These are phyloP conservation scores for Danio choprae DNA, from an alignment of 2,797 vertebrate genomes.

Conservation along the genomic window DNA sequence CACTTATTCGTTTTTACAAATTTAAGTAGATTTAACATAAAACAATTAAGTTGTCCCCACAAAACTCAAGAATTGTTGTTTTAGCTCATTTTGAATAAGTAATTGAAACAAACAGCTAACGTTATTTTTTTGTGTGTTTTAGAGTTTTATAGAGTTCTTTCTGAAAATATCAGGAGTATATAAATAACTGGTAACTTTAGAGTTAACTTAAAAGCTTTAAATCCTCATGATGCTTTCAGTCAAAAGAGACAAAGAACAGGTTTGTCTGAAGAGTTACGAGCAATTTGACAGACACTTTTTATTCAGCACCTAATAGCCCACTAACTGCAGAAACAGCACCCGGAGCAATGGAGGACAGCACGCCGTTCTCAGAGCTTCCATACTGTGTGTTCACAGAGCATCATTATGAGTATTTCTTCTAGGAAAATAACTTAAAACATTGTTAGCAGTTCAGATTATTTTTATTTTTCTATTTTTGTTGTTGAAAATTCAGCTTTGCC, in stretches of 20 bases:
- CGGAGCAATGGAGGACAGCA: not conserved
- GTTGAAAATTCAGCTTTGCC: no score
- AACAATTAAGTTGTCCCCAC: no score
- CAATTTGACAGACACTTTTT: slow-evolving; percentile 24
- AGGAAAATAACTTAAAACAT: not conserved
- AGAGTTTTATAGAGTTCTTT: no score
- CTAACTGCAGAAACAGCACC: not conserved
- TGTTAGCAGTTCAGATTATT: not conserved
- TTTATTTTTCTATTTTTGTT: no score
- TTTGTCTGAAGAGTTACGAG: slow-evolving; percentile 11
- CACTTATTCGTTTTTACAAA: no score
- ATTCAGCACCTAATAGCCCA: slow-evolving; percentile 13
- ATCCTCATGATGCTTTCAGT: not conserved
- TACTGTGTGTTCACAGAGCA: not conserved
- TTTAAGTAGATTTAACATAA: no score
- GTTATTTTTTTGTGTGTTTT: no score
- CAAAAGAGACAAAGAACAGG: not conserved
- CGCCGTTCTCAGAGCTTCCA: not conserved
- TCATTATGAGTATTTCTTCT: not conserved
- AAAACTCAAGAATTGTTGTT: no score
- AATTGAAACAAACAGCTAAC: no score
- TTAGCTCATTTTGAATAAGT: no score
- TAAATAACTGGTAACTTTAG: not conserved
- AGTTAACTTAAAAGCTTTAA: not conserved
- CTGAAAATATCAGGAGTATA: no score